These are phyloP conservation scores for Sprattus sprattus DNA, from an alignment of 2,113 vertebrate genomes.

Conservation along the genomic window DNA sequence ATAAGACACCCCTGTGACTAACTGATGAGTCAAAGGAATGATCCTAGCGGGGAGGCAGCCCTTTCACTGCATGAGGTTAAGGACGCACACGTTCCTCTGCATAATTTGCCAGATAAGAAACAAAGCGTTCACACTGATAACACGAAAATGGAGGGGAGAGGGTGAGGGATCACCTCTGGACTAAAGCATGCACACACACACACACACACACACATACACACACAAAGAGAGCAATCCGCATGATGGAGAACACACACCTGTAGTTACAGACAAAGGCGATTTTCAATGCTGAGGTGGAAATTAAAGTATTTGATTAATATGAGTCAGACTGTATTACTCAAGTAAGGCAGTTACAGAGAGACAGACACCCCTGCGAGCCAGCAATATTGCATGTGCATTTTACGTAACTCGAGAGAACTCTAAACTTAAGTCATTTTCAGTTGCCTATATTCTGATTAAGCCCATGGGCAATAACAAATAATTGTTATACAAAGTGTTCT, in stretches of 20 bases:
- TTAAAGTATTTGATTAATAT: no score
- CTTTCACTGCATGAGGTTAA: neutral
- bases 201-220: constrained; percentile 2
- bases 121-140: neutral
- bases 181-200: neutral
- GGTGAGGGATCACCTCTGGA: neutral
- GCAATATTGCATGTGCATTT: no score
- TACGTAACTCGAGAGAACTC: no score
- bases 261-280: neutral
- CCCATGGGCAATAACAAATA: neutral
- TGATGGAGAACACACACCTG: neutral
- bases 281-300: no score
- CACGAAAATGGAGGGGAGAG: neutral
- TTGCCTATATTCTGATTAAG: neutral
- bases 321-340: no score
- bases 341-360: no score
- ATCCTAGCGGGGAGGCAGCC: neutral
- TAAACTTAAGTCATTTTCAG: no score
- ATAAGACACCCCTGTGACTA: constrained; percentile 22
- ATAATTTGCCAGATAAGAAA: neutral
- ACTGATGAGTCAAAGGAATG: neutral
- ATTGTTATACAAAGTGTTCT: neutral
- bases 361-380: no score
- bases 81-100: constrained; percentile 10
- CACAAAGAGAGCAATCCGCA: neutral